Base-by-base conservation (phyloP, 2,888 invertebrate species). In the Drosophila putrida region DNA sequence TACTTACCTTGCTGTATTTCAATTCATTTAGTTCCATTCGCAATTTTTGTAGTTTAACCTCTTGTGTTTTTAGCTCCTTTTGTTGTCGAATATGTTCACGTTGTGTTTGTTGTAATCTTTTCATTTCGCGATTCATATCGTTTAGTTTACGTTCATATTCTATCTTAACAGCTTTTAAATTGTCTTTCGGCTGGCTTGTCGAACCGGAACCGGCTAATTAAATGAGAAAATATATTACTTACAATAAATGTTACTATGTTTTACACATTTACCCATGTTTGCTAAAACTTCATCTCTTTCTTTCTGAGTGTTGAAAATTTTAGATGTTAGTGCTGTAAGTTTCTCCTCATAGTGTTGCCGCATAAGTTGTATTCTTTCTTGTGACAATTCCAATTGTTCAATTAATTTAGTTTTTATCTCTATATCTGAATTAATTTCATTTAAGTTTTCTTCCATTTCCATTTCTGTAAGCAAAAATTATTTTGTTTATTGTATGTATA, bases 341-440 rank as follows among this genome's bases (percentile, higher is more conserved):
- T 99, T 97, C 69, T 97, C 97, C 92, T 99, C 99, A 93, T 99
- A 99, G 90, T 98, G 98, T 74, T 95, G 95, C 65, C 96, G 95
- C 94, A 99, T 95, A 0, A 96, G 95, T 55, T 97, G 95, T 90
- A 99, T 94, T 50, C 98, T 94, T 58, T 96, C 94, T 91, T 99
- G 98, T 0, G 97, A 97, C 63, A 96, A 93, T 91, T 99, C 99
- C 76, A 99, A 92, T 89, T 99, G 98, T 88, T 98, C 98, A 73
- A 99, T 98, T 46, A 99, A 93, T 62, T 97, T 96, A 80, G 98
- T 97, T 91, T 99, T 99, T 60, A 98, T 96, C 90, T 97, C 97
- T 77, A 99, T 99, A 92, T 99, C 98, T 49, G 96, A 96, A 62
- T 97, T 98, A 13, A 99, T 93, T 9, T 96, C 96, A 11, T 97